These are phyloP conservation scores for Dexiosoma caninum DNA, from an alignment of 2,888 invertebrate genomes.

Conservation along the genomic window DNA sequence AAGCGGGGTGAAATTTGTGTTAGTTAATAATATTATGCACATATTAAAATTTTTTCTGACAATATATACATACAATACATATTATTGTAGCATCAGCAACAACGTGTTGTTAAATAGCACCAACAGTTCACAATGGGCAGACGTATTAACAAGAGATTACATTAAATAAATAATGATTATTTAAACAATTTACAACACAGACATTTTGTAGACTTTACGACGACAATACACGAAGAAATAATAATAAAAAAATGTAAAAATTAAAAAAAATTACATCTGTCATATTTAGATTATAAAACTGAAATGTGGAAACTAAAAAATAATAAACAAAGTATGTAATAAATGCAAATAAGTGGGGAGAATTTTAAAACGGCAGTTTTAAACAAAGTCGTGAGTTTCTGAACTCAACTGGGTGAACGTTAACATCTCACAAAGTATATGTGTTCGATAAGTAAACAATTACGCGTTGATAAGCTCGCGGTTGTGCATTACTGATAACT, in stretches of 20 bases:
- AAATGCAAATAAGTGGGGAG: background rate
- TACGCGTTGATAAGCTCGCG: no score
- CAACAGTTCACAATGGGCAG: background rate
- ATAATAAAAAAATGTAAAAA: constrained; percentile 15
- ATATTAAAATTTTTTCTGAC: no score
- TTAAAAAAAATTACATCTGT: constrained; percentile 20
- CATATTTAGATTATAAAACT: background rate
- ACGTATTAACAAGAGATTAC: constrained; percentile 19
- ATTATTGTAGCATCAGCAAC: constrained; percentile 22
- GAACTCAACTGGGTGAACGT: background rate
- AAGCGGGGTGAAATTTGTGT: no score
- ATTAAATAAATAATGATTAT: constrained; percentile 57
- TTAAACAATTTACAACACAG: constrained; percentile 62
- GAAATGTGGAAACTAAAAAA: background rate
- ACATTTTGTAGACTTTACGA: constrained; percentile 60
- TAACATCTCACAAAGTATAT: background rate
- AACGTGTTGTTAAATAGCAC: background rate
- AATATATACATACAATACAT: no score
- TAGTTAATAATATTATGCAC: no score
- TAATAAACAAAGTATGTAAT: background rate
- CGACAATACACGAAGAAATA: constrained; percentile 37
- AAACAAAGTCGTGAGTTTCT: background rate
- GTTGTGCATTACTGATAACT: no score
- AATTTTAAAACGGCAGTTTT: background rate
- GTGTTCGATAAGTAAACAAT: no score